Evolutionary conservation across 2,113 vertebrate genomes (phyloP).

Genomic region (Barnardius zonarius): DNA sequence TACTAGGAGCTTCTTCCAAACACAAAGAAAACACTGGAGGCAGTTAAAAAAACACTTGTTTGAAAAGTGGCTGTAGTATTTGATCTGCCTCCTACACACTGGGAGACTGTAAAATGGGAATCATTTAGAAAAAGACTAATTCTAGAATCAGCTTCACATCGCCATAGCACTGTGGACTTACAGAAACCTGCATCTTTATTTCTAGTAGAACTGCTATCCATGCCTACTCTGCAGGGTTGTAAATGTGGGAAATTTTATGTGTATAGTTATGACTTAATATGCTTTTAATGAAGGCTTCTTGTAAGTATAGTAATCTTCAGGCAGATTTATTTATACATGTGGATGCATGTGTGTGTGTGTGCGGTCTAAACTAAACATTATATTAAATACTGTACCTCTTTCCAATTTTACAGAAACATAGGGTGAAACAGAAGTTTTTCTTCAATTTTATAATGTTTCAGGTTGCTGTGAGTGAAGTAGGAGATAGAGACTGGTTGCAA

Average conservation of each 20-base stretch:
- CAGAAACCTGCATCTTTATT: background rate
- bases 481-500: background rate
- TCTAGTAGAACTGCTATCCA: background rate
- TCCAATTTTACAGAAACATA: background rate
- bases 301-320: background rate
- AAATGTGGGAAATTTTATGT: background rate
- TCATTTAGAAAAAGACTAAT: background rate
- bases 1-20: background rate
- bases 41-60: background rate
- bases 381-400: background rate
- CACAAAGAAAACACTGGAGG: background rate
- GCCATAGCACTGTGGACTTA: background rate
- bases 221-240: background rate
- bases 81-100: background rate
- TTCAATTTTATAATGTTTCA: background rate
- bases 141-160: background rate
- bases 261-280: background rate
- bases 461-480: background rate
- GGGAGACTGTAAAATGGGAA: background rate
- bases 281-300: background rate
- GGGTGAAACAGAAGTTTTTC: background rate
- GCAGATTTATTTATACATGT: background rate
- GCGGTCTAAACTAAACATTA: background rate
- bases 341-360: background rate
- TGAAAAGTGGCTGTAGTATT: background rate